phyloP scores from a whole-genome alignment of 2,888 invertebrate genomes.

The Agrotis ipsilon region DNA sequence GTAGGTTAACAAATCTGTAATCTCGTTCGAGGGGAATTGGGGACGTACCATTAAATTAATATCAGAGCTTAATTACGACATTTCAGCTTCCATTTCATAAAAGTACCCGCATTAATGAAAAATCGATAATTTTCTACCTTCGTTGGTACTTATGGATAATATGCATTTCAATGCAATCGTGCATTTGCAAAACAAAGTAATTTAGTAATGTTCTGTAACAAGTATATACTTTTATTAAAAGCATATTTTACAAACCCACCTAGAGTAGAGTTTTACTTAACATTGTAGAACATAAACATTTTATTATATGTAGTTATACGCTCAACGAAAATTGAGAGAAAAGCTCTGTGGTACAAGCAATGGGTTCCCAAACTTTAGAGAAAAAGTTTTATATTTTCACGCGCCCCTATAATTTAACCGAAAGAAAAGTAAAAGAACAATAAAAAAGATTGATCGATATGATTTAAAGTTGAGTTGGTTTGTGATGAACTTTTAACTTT shows the following conservation, averaged over 20 bases:
- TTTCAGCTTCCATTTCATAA: slow-evolving; percentile 40
- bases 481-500: neutral
- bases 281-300: slow-evolving; percentile 1
- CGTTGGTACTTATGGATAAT: neutral
- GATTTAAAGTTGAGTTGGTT: neutral
- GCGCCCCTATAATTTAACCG: slow-evolving; percentile 18
- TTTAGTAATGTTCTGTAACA: neutral
- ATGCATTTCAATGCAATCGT: neutral
- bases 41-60: slow-evolving; percentile 58
- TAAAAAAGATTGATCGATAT: neutral
- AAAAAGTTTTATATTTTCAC: slow-evolving; percentile 21
- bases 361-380: slow-evolving; percentile 11
- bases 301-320: neutral
- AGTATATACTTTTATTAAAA: neutral
- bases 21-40: slow-evolving; percentile 44
- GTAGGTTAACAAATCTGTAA: slow-evolving; percentile 47
- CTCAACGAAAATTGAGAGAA: neutral
- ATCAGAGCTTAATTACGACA: slow-evolving; percentile 49
- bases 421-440: slow-evolving; percentile 1
- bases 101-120: slow-evolving; percentile 22
- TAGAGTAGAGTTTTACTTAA: neutral
- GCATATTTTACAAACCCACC: neutral
- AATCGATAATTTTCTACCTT: slow-evolving; percentile 9
- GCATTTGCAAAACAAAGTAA: neutral
- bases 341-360: neutral